Conservation (phyloP, 1,140 invertebrate species). For the Tetraneura akinire region DNA sequence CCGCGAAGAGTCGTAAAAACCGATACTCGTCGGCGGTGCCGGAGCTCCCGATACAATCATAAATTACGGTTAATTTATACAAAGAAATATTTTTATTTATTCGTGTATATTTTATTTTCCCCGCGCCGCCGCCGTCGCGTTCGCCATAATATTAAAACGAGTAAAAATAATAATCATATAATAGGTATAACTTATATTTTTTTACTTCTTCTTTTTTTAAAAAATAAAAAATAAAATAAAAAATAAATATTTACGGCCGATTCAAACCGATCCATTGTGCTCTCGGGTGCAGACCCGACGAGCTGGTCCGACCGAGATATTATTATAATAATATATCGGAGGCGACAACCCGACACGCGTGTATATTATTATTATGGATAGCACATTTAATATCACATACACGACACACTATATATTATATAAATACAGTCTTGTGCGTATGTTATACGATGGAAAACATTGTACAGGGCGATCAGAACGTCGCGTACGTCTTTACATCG, state of each 20-base stretch:
- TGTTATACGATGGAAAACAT: no score
- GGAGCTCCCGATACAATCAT: conserved; percentile 49
- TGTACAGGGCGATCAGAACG: no score
- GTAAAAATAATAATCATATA: conserved; percentile 27
- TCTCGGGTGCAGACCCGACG: conserved; percentile 12
- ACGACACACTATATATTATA: background rate
- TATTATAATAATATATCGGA: no score
- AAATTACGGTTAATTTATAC: conserved; percentile 52
- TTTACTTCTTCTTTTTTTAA: conserved; percentile 35
- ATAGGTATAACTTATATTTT: no score
- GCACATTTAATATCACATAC: background rate
- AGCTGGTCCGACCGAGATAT: background rate
- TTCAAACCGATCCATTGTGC: conserved; percentile 42
- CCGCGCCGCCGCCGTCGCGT: background rate
- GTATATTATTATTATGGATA: background rate
- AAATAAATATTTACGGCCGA: conserved; percentile 43
- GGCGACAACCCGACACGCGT: conserved; percentile 46
- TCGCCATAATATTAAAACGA: conserved; percentile 37
- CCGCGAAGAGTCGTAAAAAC: conserved; percentile 38
- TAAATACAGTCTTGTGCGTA: no score
- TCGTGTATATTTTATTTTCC: conserved; percentile 17
- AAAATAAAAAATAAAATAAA: no score
- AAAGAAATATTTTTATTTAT: conserved; percentile 47
- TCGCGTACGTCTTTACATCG: no score
- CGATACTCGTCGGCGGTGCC: conserved; percentile 11